phyloP scores from a whole-genome alignment of 1,140 invertebrate species.

The Drusus annulatus region DNA sequence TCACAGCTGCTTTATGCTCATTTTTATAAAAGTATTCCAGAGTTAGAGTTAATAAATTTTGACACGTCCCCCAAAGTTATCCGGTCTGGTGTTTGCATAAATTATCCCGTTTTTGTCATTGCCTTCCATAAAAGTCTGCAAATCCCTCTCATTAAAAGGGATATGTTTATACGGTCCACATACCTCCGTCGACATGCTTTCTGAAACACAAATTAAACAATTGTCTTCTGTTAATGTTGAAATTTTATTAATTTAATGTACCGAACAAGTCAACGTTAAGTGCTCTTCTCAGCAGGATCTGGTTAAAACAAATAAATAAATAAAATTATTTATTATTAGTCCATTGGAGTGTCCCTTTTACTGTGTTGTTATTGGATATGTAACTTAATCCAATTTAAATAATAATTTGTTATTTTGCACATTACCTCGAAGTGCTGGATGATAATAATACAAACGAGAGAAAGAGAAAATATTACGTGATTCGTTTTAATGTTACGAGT shows the following conservation, averaged over 20 bases:
- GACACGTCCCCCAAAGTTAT: conserved; percentile 21
- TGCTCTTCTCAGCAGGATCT: not conserved
- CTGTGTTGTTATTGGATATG: not conserved
- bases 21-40: conserved; percentile 23
- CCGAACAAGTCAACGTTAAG: not conserved
- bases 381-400: conserved; percentile 1
- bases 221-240: not conserved
- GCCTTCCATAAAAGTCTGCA: conserved; percentile 30
- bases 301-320: conserved; percentile 10
- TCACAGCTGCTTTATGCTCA: conserved; percentile 34
- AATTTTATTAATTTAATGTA: not conserved
- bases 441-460: too few relatives aligned
- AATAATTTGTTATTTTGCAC: too few relatives aligned
- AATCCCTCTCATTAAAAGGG: conserved; percentile 43
- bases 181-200: conserved; percentile 24
- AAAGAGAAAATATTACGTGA: too few relatives aligned
- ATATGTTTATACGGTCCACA: conserved; percentile 32
- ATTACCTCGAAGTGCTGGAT: too few relatives aligned
- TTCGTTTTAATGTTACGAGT: too few relatives aligned
- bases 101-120: conserved; percentile 48
- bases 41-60: conserved; percentile 37
- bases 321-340: too few relatives aligned
- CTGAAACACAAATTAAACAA: conserved; percentile 1
- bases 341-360: not conserved
- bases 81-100: conserved; percentile 25